Base-by-base conservation (phyloP, 2,797 vertebrate genomes). In the Melanotaenia trifasciata region DNA sequence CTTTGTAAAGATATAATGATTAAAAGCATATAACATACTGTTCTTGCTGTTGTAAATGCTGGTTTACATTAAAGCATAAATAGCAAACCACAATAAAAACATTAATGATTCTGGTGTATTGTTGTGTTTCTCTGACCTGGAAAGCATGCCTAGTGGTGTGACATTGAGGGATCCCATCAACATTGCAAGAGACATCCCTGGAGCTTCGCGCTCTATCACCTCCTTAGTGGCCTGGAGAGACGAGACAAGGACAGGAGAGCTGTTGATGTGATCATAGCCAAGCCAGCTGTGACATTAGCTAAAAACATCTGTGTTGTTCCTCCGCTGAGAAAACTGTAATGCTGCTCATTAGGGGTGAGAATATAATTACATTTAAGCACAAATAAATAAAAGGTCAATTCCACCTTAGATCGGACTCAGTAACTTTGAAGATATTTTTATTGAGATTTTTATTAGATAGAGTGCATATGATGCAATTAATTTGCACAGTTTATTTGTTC, bases 91-190 rank as follows among this genome's bases (percentile, higher is more conserved):
- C 13, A 36, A 40, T 20, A 24, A 8, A 59, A 64, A 2, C 33
- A 1, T 9, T 30, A 64, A 53, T 26, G 53, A 32, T 61, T 26
- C 38, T 16, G 54, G 61, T 26, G 40, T 33, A 28, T 30, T 8
- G 3, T 47, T 32, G 35, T 4, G 65, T 5, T 63, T 47, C n/a
- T 58, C 80, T 74, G 66, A 92, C 98, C 98, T 97, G 93, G 97
- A 99, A 63, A 99, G 96, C 98, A 99, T 99, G 90, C 97, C 98
- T 84, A 99, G 93, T 71, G 97, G 97, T 92, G 98, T 99, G 93
- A 99, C 98, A 92, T 99, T 98, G 89, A 99, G 96, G 57, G 97
- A 99, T 91, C 98, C 98, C 97, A 99, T 99, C 92, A 99, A 94
- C 98, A 99, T 99, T 56, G 98, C 98, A 90, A 99, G 93, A 90